A percentile compares a stretch with the other conserved stretches of the same genome.
These are phyloP conservation scores for Acleris laterana DNA, from an alignment of 2,888 invertebrate species.

Conservation along the genomic window DNA sequence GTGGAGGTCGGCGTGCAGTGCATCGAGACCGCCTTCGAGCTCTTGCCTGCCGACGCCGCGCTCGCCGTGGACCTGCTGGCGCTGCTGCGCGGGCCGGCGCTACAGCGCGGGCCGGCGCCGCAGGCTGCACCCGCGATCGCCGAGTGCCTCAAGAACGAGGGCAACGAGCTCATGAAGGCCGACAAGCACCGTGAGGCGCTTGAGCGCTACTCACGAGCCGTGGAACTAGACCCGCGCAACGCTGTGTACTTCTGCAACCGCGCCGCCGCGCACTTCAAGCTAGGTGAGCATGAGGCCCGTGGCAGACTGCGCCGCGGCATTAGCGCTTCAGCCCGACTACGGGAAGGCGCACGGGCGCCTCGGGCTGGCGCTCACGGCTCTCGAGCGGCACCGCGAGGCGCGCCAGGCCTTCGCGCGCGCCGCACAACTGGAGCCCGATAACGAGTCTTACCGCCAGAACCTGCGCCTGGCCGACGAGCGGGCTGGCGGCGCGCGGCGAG, in stretches of 20 bases:
- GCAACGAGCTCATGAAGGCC: slow-evolving; percentile 94
- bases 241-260: slow-evolving; percentile 98
- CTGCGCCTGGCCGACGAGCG: slow-evolving; percentile 91
- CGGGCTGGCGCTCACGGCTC: slow-evolving; percentile 93
- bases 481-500: slow-evolving; percentile 87
- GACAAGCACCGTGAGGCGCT: slow-evolving; percentile 92
- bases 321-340: slow-evolving; percentile 95
- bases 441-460: slow-evolving; percentile 95
- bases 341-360: slow-evolving; percentile 97
- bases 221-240: slow-evolving; percentile 93
- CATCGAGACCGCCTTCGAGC: slow-evolving; percentile 94
- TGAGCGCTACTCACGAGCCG: slow-evolving; percentile 93
- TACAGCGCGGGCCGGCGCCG: slow-evolving; percentile 77
- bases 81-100: slow-evolving; percentile 66
- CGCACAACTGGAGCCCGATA: slow-evolving; percentile 94
- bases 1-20: slow-evolving; percentile 98
- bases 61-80: slow-evolving; percentile 65
- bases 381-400: slow-evolving; percentile 93
- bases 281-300: slow-evolving; percentile 93
- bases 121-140: slow-evolving; percentile 87
- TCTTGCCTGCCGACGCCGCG: slow-evolving; percentile 80
- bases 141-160: slow-evolving; percentile 94
- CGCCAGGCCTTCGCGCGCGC: slow-evolving; percentile 94
- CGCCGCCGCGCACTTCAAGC: slow-evolving; percentile 96
- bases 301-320: slow-evolving; percentile 94